Evolutionary conservation across 2,113 vertebrate genomes (phyloP).

Genomic region (Nycticorax nycticorax): DNA sequence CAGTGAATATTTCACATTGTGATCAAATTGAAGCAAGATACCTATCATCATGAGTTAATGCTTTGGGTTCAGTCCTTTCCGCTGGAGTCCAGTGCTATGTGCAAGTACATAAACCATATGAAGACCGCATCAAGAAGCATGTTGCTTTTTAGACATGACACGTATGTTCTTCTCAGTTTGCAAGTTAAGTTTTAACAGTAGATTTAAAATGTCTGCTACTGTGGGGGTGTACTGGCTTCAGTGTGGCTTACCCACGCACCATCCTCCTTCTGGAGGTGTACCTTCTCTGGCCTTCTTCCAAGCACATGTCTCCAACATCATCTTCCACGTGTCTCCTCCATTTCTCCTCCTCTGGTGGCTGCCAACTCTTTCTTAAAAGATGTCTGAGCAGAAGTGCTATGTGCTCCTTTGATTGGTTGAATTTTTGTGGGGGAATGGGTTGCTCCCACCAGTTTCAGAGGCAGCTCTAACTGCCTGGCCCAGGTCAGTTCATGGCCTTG

Average conservation of each 20-base stretch:
- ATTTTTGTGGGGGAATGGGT: neutral
- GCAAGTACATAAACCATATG: neutral
- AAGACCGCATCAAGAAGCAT: neutral
- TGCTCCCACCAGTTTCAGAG: neutral
- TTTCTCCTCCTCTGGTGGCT: neutral
- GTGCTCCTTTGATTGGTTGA: neutral
- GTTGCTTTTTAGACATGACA: neutral
- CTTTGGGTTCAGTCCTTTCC: neutral
- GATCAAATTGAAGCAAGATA: neutral
- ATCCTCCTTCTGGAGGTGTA: neutral
- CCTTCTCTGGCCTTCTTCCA: neutral
- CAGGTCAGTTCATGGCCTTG: neutral
- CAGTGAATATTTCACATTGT: neutral
- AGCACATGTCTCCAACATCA: rapidly evolving
- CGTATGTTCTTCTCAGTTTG: neutral
- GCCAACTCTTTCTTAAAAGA: neutral
- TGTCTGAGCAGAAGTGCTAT: neutral
- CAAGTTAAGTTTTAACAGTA: neutral
- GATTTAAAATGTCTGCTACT: neutral
- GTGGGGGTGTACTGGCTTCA: rapidly evolving
- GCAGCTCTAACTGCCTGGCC: neutral
- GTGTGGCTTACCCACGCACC: rapidly evolving
- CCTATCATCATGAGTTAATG: neutral
- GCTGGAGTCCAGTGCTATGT: neutral
- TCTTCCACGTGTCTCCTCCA: neutral